A percentile compares a stretch with the other conserved stretches of the same genome.
Evolutionary conservation across 2,888 invertebrate species (phyloP).

Genomic region (Caenorhabditis sp.): DNA sequence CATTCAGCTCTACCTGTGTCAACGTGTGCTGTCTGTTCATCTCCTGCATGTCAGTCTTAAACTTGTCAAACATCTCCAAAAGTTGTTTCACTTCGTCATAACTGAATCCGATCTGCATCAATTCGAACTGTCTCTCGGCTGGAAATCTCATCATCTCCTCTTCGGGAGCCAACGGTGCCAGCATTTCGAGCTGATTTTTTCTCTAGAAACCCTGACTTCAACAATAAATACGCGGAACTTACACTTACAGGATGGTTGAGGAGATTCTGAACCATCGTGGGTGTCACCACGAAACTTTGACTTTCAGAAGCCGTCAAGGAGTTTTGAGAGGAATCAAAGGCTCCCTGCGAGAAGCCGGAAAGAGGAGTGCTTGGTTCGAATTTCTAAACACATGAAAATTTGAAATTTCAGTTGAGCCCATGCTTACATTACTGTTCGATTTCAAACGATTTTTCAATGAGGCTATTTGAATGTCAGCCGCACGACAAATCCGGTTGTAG

Average conservation of each 20-base stretch:
- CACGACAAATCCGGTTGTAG: conserved; percentile 74
- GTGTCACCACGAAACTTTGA: conserved; percentile 56
- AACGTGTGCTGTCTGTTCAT: conserved; percentile 45
- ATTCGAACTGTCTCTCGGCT: conserved; percentile 69
- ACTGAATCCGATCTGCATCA: conserved; percentile 72
- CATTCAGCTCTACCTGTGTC: conserved; percentile 33
- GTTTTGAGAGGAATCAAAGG: conserved; percentile 52
- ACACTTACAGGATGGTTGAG: conserved; percentile 34
- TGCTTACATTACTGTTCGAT: conserved; percentile 71
- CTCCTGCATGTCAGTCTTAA: conserved; percentile 62
- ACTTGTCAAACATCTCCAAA: conserved; percentile 68
- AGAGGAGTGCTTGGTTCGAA: conserved; percentile 39
- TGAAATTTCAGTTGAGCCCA: no score
- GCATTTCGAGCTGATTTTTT: conserved; percentile 41
- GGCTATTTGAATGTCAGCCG: conserved; percentile 75
- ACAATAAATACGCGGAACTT: neutral
- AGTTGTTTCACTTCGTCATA: conserved; percentile 74
- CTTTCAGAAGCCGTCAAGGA: conserved; percentile 50
- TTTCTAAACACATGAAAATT: conserved; percentile 30
- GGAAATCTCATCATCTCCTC: conserved; percentile 69
- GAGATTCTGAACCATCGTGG: conserved; percentile 59
- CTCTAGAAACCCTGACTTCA: conserved; percentile 9
- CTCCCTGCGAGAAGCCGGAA: conserved; percentile 1
- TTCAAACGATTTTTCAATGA: conserved; percentile 75
- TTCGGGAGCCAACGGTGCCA: conserved; percentile 41